Percentiles rank a stretch among this genome's conserved stretches.
Evolutionary conservation across 2,797 vertebrate genomes (phyloP).

Genomic region (Sebastiscus albofasciatus): DNA sequence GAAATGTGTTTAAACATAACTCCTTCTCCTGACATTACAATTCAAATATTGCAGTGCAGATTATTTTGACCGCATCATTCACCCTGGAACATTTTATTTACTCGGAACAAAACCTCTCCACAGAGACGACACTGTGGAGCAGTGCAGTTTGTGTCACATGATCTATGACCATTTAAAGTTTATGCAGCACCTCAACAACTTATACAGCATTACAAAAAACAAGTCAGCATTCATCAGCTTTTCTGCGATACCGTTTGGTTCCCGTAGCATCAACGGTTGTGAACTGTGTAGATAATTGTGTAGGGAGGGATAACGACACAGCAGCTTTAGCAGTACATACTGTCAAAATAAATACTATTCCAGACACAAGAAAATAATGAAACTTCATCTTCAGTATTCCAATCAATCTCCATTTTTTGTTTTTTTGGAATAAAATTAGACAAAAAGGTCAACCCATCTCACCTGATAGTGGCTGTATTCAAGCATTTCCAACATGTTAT

Average conservation of each 20-base stretch:
- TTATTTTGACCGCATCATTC: not conserved
- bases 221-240: not conserved
- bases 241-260: not conserved
- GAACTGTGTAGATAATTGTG: not conserved
- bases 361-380: not conserved
- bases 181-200: not conserved
- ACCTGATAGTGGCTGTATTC: slow-evolving; percentile 99
- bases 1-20: not conserved
- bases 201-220: not conserved
- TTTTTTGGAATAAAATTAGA: not conserved
- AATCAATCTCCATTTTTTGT: not conserved
- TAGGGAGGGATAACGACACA: not conserved
- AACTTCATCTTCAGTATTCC: not conserved
- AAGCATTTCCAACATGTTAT: slow-evolving; percentile 96
- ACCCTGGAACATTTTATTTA: not conserved
- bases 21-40: not conserved
- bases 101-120: not conserved
- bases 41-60: not conserved
- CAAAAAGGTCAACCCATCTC: slow-evolving; percentile 68
- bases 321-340: not conserved
- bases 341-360: not conserved
- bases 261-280: not conserved
- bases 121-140: not conserved
- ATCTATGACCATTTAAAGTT: not conserved
- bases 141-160: not conserved